Evolutionary conservation across 2,888 invertebrate genomes (phyloP).

Genomic region (Pollenia labialis): DNA sequence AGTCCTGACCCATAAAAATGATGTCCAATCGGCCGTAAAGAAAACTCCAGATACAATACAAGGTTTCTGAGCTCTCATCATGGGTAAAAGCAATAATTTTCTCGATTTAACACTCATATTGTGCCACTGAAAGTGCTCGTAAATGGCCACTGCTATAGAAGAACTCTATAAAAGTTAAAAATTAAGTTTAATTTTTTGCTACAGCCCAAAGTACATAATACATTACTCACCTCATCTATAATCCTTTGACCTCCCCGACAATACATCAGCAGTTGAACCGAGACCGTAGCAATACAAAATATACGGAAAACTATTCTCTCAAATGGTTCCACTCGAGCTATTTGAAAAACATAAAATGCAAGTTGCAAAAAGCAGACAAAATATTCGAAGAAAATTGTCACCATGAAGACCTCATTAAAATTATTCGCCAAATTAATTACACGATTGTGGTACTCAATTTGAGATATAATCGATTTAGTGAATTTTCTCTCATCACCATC

Average conservation of each 20-base stretch:
- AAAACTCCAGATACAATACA: constrained; percentile 63
- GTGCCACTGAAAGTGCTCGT: constrained; percentile 52
- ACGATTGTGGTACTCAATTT: constrained; percentile 63
- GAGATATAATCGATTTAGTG: constrained; percentile 12
- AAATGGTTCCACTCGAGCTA: constrained; percentile 49
- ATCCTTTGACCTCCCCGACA: constrained; percentile 71
- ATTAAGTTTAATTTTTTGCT: too few relatives aligned
- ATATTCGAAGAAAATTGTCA: constrained; percentile 68
- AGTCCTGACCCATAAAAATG: constrained; percentile 60
- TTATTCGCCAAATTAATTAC: constrained; percentile 53
- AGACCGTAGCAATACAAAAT: constrained; percentile 55
- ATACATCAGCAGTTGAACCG: constrained; percentile 70
- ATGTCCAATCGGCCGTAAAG: constrained; percentile 56
- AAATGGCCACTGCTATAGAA: constrained; percentile 41
- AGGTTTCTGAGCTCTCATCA: constrained; percentile 66
- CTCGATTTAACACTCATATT: constrained; percentile 37
- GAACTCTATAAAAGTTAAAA: constrained; percentile 61
- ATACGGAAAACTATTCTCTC: constrained; percentile 49
- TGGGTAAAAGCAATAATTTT: constrained; percentile 58
- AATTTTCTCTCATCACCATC: constrained; percentile 9
- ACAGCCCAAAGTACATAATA: too few relatives aligned
- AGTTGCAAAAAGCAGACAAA: constrained; percentile 64
- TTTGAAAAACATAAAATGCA: constrained; percentile 66
- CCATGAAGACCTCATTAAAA: constrained; percentile 60
- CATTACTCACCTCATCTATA: constrained; percentile 65